Conservation (phyloP, 1,140 invertebrate genomes). For the Lucilia sericata region DNA sequence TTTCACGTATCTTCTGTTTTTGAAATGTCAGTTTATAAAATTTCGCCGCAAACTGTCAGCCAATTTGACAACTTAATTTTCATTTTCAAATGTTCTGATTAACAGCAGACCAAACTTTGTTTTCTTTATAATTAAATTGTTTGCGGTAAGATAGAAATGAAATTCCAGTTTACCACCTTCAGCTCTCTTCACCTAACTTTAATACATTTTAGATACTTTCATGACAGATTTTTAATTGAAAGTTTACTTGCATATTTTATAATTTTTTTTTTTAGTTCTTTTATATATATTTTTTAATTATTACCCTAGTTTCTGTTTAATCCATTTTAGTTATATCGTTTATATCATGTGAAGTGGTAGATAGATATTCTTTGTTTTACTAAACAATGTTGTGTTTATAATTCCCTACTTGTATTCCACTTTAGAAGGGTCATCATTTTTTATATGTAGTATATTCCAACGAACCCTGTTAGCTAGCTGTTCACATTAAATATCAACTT, state of each 20-base stretch:
- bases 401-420: background rate
- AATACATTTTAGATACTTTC: too few species aligned
- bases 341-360: too few species aligned
- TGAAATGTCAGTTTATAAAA: slow-evolving; percentile 1
- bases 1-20: background rate
- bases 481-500: background rate
- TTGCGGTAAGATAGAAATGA: too few species aligned
- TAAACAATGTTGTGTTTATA: background rate
- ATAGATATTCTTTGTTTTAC: too few species aligned
- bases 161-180: too few species aligned
- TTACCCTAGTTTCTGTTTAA: background rate
- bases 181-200: too few species aligned
- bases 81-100: background rate
- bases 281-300: background rate
- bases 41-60: background rate
- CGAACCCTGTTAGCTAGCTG: background rate
- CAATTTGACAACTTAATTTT: slow-evolving; percentile 14
- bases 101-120: too few species aligned
- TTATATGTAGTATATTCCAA: background rate
- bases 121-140: too few species aligned
- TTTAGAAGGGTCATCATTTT: background rate
- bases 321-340: background rate
- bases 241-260: background rate
- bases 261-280: background rate
- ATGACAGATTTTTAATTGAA: background rate